Conservation (phyloP, 2,888 invertebrate species). For the Melanostoma mellinum region DNA sequence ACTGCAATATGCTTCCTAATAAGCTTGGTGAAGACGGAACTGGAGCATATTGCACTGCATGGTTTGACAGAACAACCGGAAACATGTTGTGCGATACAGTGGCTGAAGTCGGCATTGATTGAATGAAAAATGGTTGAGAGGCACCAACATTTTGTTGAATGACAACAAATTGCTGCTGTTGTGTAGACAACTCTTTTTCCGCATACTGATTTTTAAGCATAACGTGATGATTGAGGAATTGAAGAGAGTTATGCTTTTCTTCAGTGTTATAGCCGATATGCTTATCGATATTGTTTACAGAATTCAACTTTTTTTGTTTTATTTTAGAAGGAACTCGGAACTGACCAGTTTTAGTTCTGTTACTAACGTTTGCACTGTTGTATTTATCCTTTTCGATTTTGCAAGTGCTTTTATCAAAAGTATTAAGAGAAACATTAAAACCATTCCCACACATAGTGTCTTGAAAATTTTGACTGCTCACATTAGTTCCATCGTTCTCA, state of each 20-base stretch:
- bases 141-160: constrained; percentile 81
- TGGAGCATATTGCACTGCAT: constrained; percentile 89
- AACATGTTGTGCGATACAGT: constrained; percentile 81
- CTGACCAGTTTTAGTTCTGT: constrained; percentile 26
- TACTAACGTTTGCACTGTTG: constrained; percentile 6
- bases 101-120: constrained; percentile 84
- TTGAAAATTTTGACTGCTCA: no score
- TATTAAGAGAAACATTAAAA: background rate
- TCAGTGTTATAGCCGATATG: background rate
- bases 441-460: no score
- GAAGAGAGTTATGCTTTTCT: constrained; percentile 24
- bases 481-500: constrained; percentile 4
- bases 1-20: constrained; percentile 85
- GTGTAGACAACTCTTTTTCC: constrained; percentile 74
- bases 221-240: constrained; percentile 41
- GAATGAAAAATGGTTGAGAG: constrained; percentile 86
- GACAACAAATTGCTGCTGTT: constrained; percentile 75
- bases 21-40: constrained; percentile 84
- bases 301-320: constrained; percentile 56
- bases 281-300: constrained; percentile 39
- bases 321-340: constrained; percentile 35
- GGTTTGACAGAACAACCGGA: constrained; percentile 81
- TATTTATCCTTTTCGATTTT: constrained; percentile 22
- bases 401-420: constrained; percentile 1
- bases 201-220: constrained; percentile 41